These are phyloP conservation scores for Plusia festucae DNA, from an alignment of 2,888 invertebrate species.

Conservation along the genomic window DNA sequence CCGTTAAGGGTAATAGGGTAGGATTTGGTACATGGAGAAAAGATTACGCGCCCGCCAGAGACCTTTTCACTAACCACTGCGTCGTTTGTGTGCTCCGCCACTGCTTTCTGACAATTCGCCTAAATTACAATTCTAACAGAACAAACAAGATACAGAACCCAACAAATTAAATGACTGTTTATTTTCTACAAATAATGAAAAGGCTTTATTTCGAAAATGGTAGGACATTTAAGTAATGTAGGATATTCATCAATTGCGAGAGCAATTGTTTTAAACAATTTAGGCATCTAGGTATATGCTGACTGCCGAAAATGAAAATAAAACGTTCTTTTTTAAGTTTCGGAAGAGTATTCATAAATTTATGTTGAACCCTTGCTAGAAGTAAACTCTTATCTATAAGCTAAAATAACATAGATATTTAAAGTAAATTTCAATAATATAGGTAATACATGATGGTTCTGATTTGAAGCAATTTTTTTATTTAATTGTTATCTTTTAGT, in stretches of 20 bases:
- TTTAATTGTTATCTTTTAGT: too few species aligned
- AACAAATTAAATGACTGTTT: slow-evolving; percentile 41
- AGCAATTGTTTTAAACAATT: slow-evolving; percentile 58
- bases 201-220: slow-evolving; percentile 17
- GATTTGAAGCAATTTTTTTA: too few species aligned
- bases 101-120: slow-evolving; percentile 51
- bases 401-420: too few species aligned
- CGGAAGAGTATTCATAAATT: slow-evolving; percentile 50
- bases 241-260: slow-evolving; percentile 55
- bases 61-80: slow-evolving; percentile 65
- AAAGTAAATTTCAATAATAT: too few species aligned
- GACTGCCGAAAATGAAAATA: slow-evolving; percentile 45
- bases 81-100: slow-evolving; percentile 49
- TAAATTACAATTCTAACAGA: slow-evolving; percentile 48
- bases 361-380: slow-evolving; percentile 31
- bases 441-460: too few species aligned
- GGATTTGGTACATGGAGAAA: slow-evolving; percentile 72
- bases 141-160: slow-evolving; percentile 44
- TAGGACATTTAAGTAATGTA: slow-evolving; percentile 44
- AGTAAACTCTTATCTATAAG: slow-evolving; percentile 39
- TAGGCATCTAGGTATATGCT: slow-evolving; percentile 37
- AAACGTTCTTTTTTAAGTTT: slow-evolving; percentile 55
- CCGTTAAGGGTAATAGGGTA: slow-evolving; percentile 73
- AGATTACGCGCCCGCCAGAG: slow-evolving; percentile 68
- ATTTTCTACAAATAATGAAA: slow-evolving; percentile 43